These are phyloP conservation scores for Anas platyrhynchos DNA, from an alignment of 2,113 vertebrate genomes.

Conservation along the genomic window DNA sequence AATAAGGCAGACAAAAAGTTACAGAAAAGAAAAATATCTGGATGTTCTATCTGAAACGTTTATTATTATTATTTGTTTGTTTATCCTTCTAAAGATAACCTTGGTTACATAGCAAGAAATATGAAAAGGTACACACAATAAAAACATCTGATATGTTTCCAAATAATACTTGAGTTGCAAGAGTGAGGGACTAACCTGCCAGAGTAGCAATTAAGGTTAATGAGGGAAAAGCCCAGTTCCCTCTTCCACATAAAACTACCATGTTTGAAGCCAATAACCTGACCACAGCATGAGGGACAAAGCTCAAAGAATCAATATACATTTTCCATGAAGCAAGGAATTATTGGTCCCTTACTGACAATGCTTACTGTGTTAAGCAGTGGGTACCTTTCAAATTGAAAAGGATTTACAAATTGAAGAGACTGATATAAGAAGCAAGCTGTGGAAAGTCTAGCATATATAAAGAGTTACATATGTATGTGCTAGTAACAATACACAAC, in stretches of 20 bases:
- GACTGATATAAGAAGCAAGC: not conserved
- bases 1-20: not conserved
- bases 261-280: not conserved
- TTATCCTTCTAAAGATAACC: not conserved
- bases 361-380: not conserved
- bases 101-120: not conserved
- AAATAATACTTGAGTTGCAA: not conserved
- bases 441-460: not conserved
- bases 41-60: not conserved
- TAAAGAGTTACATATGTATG: not conserved
- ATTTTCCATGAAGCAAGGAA: not conserved
- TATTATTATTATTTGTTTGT: not conserved
- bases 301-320: not conserved
- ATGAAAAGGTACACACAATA: not conserved
- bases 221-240: not conserved
- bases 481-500: not conserved
- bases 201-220: not conserved
- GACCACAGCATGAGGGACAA: not conserved
- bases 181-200: not conserved
- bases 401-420: constrained; percentile 10
- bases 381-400: not conserved
- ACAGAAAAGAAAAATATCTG: not conserved
- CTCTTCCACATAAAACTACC: not conserved
- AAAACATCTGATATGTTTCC: not conserved
- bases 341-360: not conserved